Evolutionary conservation across 92 coral and sea anemone genomes (phyloP), one percentile per base, ranked within the genome.

Genomic region (Heliopora coerulea): DNA sequence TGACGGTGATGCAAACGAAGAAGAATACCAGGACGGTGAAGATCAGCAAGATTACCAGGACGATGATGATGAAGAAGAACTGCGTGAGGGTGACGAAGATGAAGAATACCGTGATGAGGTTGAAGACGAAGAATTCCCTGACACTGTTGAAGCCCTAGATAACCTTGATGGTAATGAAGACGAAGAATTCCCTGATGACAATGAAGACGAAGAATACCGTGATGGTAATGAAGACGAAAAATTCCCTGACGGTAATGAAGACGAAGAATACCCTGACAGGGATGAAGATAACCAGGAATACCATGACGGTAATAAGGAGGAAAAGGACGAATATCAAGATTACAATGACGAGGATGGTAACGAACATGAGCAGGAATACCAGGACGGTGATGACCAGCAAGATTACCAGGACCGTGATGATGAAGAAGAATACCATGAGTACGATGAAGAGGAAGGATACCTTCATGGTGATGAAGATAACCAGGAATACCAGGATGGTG

Each of bases 401-500:
- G 60, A 54, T 4, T 20, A 54, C 30, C 26, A 54, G 25, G 60
- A 54, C 3, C 8, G 14, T 46, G 54, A 46, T 46, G 54, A 46
- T 46, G 54, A 46, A 12, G 54, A 46, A 12, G 54, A 46, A 12
- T 13, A 46, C n/a, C 14, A 46, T 54, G 4, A 54, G 5, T 4
- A 14, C 14, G 60, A 54, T 54, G 30, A 14, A 4, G 60, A 54
- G 4, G 60, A 54, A 20, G 60, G 14, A 4, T 20, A 54, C 14
- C 26, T 8, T 54, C 6, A 54, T 54, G 60, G 30, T 54, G 60
- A 54, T 54, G 60, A 54, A 54, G 60, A 54, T 54, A 46, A 46
- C 13, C n/a, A 46, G 13, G 54, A 46, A 12, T 13, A n/a, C 54
- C 14, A 46, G 13, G 13, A 12, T n/a, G n/a, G 13, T 46, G 54